Percentiles rank a stretch among this genome's conserved stretches.
phyloP scores from a whole-genome alignment of 2,113 vertebrate species.

The Toxotes chatareus region DNA sequence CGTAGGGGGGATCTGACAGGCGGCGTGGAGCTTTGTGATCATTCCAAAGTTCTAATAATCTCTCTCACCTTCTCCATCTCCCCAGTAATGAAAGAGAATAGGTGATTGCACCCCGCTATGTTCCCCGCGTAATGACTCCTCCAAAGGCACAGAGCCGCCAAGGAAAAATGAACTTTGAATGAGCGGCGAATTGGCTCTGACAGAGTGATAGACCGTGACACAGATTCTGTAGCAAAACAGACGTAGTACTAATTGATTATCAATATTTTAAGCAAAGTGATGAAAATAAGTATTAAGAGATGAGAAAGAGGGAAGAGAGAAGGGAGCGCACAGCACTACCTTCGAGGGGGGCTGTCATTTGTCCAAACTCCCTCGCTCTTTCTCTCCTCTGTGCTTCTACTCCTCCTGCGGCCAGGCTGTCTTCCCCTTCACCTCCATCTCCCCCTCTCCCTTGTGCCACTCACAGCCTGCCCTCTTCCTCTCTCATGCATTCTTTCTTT shows the following conservation, averaged over 20 bases:
- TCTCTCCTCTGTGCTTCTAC: slow-evolving; percentile 29
- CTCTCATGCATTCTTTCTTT: slow-evolving; percentile 31
- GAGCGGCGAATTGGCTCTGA: slow-evolving; percentile 97
- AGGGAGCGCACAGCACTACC: slow-evolving; percentile 64
- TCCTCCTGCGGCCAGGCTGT: slow-evolving; percentile 32
- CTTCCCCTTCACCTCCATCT: slow-evolving; percentile 23
- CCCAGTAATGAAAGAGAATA: slow-evolving; percentile 99
- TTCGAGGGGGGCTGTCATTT: slow-evolving; percentile 71
- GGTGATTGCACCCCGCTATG: slow-evolving; percentile 99
- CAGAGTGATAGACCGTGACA: slow-evolving; percentile 98
- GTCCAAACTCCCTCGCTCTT: slow-evolving; percentile 69
- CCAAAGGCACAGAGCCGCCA: slow-evolving; percentile 97
- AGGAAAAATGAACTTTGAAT: slow-evolving; percentile 98
- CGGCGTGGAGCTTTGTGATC: slow-evolving; percentile 99
- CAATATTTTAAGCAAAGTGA: slow-evolving; percentile 99
- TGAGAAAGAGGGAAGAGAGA: slow-evolving; percentile 90
- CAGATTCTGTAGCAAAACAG: slow-evolving; percentile 99
- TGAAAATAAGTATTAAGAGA: slow-evolving; percentile 99
- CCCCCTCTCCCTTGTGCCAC: slow-evolving; percentile 11
- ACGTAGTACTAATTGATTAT: slow-evolving; percentile 99
- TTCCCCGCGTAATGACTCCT: slow-evolving; percentile 98
- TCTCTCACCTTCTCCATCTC: slow-evolving; percentile 99
- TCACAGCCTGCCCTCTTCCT: slow-evolving; percentile 20
- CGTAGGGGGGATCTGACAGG: slow-evolving; percentile 99
- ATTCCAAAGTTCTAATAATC: slow-evolving; percentile 99